Evolutionary conservation across 2,888 invertebrate species (phyloP).

Genomic region (Hoplodrina ambigua): DNA sequence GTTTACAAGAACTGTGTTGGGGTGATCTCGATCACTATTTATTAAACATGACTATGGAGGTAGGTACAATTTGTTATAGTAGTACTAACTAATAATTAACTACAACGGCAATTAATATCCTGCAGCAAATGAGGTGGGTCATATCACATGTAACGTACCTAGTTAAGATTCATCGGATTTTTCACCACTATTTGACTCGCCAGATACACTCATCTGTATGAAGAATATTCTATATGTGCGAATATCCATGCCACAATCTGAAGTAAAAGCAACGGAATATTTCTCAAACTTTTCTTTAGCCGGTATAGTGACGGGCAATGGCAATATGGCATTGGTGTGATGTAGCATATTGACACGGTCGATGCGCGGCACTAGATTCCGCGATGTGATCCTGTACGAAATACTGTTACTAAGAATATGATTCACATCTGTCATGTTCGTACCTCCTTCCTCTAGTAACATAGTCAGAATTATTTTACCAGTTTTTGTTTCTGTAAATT

Average conservation of each 20-base stretch:
- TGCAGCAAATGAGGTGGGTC: background rate
- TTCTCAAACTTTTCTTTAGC: slow-evolving; percentile 76
- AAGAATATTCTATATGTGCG: slow-evolving; percentile 83
- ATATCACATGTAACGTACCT: background rate
- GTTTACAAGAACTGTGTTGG: too few relatives aligned
- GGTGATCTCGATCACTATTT: too few relatives aligned
- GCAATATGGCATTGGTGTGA: slow-evolving; percentile 74
- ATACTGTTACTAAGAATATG: slow-evolving; percentile 79
- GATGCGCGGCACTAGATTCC: slow-evolving; percentile 72
- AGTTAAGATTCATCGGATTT: slow-evolving; percentile 1
- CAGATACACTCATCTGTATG: slow-evolving; percentile 58
- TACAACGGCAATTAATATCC: background rate
- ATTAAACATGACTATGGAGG: too few relatives aligned
- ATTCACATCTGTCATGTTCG: slow-evolving; percentile 79
- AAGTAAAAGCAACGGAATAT: slow-evolving; percentile 81
- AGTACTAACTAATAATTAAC: background rate
- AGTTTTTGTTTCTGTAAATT: slow-evolving; percentile 78
- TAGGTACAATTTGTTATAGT: too few relatives aligned
- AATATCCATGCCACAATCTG: slow-evolving; percentile 86
- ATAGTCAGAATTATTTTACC: slow-evolving; percentile 81
- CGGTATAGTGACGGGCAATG: slow-evolving; percentile 78
- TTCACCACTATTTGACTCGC: slow-evolving; percentile 17
- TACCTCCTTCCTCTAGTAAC: slow-evolving; percentile 82
- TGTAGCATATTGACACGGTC: slow-evolving; percentile 76
- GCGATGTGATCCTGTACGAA: slow-evolving; percentile 76